Conservation (phyloP, 2,113 vertebrate genomes). For the Anarhynchus alexandrinus region DNA sequence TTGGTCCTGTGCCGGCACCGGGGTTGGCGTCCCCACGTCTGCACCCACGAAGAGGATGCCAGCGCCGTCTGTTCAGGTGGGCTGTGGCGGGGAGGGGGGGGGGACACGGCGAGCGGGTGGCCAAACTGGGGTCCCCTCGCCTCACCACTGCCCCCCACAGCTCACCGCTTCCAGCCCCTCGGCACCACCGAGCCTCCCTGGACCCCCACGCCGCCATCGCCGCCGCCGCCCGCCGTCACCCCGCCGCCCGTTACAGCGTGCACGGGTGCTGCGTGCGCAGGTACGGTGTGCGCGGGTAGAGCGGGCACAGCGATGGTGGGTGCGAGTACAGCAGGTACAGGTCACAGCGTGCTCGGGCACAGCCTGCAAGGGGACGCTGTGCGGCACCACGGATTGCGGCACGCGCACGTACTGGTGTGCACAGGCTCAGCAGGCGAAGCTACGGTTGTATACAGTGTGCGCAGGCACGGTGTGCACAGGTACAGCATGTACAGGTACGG, state of each 20-base stretch:
- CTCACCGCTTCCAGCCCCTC: neutral
- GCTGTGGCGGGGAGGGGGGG: accelerated
- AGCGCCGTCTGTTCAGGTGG: constrained; percentile 59
- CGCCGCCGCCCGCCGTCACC: neutral
- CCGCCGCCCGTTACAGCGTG: accelerated
- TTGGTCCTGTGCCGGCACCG: constrained; percentile 54
- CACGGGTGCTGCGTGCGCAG: accelerated
- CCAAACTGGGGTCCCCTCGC: accelerated
- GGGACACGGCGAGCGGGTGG: accelerated
- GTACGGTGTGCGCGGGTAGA: neutral
- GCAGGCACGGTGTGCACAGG: too few relatives aligned
- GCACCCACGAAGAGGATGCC: constrained; percentile 65
- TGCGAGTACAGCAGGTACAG: too few relatives aligned
- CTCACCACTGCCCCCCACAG: neutral
- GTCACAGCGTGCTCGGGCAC: neutral
- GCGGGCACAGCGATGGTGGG: too few relatives aligned
- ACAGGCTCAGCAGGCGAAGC: too few relatives aligned
- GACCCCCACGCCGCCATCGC: accelerated
- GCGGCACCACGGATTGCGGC: too few relatives aligned
- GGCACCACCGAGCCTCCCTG: neutral
- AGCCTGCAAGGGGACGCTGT: too few relatives aligned
- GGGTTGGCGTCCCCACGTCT: constrained; percentile 61
- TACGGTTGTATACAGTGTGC: neutral
- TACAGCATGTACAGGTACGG: too few relatives aligned
- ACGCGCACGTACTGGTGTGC: neutral